Evolutionary conservation across 2,888 invertebrate genomes (phyloP).

Genomic region (Agrotis segetum): DNA sequence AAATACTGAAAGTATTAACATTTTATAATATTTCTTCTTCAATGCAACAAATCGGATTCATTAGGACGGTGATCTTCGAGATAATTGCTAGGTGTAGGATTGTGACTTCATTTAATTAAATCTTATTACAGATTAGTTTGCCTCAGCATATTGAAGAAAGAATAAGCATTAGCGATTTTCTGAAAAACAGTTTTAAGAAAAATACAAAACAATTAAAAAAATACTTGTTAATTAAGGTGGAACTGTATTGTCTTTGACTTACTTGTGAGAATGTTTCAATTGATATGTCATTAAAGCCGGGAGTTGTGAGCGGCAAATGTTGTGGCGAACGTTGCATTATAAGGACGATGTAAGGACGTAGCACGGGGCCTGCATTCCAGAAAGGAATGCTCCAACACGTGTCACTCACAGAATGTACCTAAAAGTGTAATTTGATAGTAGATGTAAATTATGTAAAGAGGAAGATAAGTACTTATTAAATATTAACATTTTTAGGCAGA

Average conservation of each 20-base stretch:
- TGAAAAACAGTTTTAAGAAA: conserved; percentile 67
- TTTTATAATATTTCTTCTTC: conserved; percentile 25
- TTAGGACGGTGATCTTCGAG: conserved; percentile 16
- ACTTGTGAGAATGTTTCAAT: conserved; percentile 82
- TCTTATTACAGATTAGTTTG: conserved; percentile 64
- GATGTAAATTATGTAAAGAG: neutral
- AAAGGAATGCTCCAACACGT: conserved; percentile 79
- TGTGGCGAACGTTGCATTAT: conserved; percentile 80
- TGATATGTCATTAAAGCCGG: conserved; percentile 79
- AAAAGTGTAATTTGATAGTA: conserved; percentile 25
- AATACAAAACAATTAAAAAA: neutral
- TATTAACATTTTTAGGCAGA: too few species aligned
- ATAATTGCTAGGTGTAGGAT: conserved; percentile 11
- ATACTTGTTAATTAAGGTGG: neutral
- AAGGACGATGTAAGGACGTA: conserved; percentile 78
- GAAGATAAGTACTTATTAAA: too few species aligned
- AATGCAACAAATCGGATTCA: conserved; percentile 32
- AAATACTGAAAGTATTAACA: conserved; percentile 10
- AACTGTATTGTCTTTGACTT: conserved; percentile 50
- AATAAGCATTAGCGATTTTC: conserved; percentile 81
- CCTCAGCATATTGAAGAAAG: conserved; percentile 81
- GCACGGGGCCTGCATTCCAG: conserved; percentile 75
- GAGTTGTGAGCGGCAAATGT: conserved; percentile 74
- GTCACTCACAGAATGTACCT: conserved; percentile 75
- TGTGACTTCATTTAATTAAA: conserved; percentile 9